Percentiles rank a stretch among this genome's conserved stretches.
These are phyloP conservation scores for Ceratosolen fusciceps DNA, from an alignment of 1,140 invertebrate genomes.

Conservation along the genomic window DNA sequence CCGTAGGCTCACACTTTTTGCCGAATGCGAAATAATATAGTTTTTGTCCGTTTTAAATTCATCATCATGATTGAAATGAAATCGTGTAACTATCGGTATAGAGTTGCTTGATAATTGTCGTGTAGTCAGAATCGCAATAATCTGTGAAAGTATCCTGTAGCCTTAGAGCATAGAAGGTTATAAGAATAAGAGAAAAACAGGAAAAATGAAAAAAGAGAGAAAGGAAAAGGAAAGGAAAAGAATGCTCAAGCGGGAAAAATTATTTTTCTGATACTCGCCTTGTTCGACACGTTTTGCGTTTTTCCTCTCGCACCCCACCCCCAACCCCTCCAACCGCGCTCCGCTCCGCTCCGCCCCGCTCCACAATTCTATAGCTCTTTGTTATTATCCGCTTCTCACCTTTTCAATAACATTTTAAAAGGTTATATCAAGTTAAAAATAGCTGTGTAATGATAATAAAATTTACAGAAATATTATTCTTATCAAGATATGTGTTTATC, in stretches of 20 bases:
- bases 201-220: background rate
- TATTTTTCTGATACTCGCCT: no score
- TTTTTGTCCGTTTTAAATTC: no score
- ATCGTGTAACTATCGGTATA: no score
- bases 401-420: background rate
- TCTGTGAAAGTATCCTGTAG: background rate
- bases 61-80: no score
- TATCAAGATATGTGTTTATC: background rate
- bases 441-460: background rate
- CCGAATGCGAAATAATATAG: no score
- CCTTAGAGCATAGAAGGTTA: background rate
- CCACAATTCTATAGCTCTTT: background rate
- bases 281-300: no score
- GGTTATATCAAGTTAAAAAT: background rate
- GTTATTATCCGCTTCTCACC: background rate
- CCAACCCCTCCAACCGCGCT: no score
- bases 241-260: no score
- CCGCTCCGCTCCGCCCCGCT: no score
- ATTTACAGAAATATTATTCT: background rate
- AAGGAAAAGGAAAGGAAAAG: no score
- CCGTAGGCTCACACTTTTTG: no score
- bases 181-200: background rate
- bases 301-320: no score
- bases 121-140: background rate
- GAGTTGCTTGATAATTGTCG: background rate